Conservation (phyloP, 2,888 invertebrate species). For the Melolontha melolontha region DNA sequence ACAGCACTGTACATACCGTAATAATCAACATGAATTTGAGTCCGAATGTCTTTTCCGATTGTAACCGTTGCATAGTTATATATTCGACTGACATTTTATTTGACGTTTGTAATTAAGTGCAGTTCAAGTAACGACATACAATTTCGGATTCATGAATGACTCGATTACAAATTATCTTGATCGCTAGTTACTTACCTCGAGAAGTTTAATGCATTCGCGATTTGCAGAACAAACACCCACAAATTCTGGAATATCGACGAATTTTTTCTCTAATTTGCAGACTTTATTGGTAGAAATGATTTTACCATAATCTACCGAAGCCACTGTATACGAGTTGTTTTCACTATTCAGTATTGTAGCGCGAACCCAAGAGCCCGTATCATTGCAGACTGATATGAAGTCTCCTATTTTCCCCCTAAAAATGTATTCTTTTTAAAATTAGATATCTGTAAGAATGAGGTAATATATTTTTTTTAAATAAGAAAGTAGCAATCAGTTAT, state of each 20-base stretch:
- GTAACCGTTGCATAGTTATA: too few relatives aligned
- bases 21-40: too few relatives aligned
- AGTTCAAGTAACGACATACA: too few relatives aligned
- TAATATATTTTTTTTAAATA: not conserved
- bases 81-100: too few relatives aligned
- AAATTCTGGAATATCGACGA: constrained; percentile 46
- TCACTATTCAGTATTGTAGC: constrained; percentile 43
- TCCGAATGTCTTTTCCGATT: too few relatives aligned
- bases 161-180: too few relatives aligned
- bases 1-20: too few relatives aligned
- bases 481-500: too few relatives aligned
- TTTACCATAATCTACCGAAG: constrained; percentile 50
- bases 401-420: constrained; percentile 47
- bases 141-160: too few relatives aligned
- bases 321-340: constrained; percentile 43
- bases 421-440: constrained; percentile 6
- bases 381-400: constrained; percentile 39
- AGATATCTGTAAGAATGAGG: too few relatives aligned
- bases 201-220: constrained; percentile 11
- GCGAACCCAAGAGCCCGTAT: constrained; percentile 45
- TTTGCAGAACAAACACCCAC: constrained; percentile 43
- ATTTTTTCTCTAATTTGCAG: constrained; percentile 42
- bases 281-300: constrained; percentile 41
- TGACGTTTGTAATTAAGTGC: too few relatives aligned
- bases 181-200: constrained; percentile 34